These are phyloP conservation scores for Drosophila grimshawi DNA, from an alignment of 1,140 invertebrate genomes.

Conservation along the genomic window DNA sequence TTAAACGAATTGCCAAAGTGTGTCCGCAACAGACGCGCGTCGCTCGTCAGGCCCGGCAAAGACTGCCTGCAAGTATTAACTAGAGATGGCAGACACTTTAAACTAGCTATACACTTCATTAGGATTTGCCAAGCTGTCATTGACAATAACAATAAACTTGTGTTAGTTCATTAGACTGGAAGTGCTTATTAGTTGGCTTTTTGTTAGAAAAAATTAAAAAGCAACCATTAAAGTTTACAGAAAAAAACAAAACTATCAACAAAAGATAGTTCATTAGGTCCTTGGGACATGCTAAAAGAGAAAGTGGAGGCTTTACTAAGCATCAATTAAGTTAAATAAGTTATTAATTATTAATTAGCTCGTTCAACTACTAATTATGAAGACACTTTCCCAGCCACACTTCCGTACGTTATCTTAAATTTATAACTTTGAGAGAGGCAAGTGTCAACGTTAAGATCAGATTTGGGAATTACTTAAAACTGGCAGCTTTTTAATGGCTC, in stretches of 20 bases:
- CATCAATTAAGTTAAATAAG: too few species aligned
- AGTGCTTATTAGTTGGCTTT: too few species aligned
- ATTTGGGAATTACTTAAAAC: background rate
- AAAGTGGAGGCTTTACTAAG: background rate
- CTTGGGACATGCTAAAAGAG: background rate
- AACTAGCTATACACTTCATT: constrained; percentile 2
- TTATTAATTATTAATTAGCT: background rate
- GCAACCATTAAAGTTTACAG: background rate
- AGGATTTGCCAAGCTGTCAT: background rate
- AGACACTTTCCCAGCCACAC: background rate
- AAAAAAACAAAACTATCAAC: background rate
- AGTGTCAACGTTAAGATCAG: background rate
- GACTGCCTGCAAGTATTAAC: background rate
- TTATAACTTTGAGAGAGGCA: too few species aligned
- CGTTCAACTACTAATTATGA: background rate
- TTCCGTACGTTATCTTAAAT: background rate
- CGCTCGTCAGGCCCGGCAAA: constrained; percentile 52
- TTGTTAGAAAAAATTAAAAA: background rate
- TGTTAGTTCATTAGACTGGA: background rate
- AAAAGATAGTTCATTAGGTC: too few species aligned
- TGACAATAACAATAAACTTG: background rate
- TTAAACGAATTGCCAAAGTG: constrained; percentile 82
- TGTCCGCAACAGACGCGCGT: constrained; percentile 73
- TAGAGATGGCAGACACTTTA: constrained; percentile 14
- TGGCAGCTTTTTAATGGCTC: background rate